Conservation (phyloP, 2,888 invertebrate genomes). For the Hirtodrosophila alboralis region DNA sequence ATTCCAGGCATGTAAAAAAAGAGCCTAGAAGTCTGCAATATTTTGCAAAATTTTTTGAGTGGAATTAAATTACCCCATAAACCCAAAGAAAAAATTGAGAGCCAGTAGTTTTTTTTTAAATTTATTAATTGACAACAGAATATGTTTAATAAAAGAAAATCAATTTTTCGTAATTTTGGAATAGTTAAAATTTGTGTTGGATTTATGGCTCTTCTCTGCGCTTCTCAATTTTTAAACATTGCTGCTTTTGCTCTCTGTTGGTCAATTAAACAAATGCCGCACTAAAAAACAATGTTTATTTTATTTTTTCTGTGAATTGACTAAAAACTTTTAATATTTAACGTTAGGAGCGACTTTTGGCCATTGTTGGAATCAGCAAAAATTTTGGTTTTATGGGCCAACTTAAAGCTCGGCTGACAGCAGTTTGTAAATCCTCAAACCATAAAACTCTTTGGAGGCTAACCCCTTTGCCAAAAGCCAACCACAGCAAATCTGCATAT, state of each 20-base stretch:
- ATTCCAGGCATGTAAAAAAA: too few relatives aligned
- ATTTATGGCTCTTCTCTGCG: background rate
- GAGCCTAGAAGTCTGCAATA: too few relatives aligned
- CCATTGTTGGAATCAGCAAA: constrained; percentile 53
- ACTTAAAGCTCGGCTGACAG: constrained; percentile 28
- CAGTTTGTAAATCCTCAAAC: too few relatives aligned
- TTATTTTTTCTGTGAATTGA: constrained; percentile 15
- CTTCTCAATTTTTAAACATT: constrained; percentile 4
- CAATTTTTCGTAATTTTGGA: too few relatives aligned
- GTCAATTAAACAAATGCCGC: constrained; percentile 25
- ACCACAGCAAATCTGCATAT: constrained; percentile 67
- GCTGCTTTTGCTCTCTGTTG: too few relatives aligned
- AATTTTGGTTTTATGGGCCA: constrained; percentile 34
- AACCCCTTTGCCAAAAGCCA: constrained; percentile 45
- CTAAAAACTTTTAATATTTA: constrained; percentile 32
- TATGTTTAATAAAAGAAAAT: too few relatives aligned
- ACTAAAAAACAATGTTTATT: background rate
- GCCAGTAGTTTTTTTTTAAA: too few relatives aligned
- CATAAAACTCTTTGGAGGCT: constrained; percentile 38
- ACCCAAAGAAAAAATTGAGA: too few relatives aligned
- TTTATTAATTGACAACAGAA: too few relatives aligned
- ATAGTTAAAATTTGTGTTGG: too few relatives aligned
- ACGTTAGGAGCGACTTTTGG: constrained; percentile 28
- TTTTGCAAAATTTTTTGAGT: too few relatives aligned
- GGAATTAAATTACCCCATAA: too few relatives aligned